Conservation (phyloP, 2,113 vertebrate genomes). For the Polypterus bichir region DNA sequence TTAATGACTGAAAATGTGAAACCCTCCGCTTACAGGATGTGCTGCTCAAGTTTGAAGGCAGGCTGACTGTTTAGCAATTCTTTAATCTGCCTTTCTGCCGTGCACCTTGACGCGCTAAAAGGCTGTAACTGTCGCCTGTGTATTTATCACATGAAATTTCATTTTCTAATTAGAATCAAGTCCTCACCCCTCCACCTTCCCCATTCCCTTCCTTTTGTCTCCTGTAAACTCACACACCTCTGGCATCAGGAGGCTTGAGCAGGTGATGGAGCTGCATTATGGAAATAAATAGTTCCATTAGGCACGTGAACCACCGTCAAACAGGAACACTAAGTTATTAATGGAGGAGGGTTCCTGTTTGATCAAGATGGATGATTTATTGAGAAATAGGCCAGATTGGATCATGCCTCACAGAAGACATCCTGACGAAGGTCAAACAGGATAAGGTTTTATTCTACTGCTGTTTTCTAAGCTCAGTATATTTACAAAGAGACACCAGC, state of each 20-base stretch:
- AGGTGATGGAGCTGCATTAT: constrained; percentile 38
- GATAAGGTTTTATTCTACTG: background rate
- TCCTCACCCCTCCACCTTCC: constrained; percentile 11
- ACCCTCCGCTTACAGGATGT: too few relatives aligned
- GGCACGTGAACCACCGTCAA: constrained; percentile 38
- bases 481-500: too few relatives aligned
- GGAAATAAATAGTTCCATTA: constrained; percentile 54
- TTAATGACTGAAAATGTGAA: too few relatives aligned
- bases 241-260: constrained; percentile 12
- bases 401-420: constrained; percentile 16
- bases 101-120: constrained; percentile 35
- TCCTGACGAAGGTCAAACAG: constrained; percentile 30
- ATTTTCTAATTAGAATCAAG: constrained; percentile 44
- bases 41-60: constrained; percentile 15
- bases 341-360: constrained; percentile 33
- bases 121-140: constrained; percentile 34
- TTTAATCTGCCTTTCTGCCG: constrained; percentile 40
- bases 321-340: constrained; percentile 31
- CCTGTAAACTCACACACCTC: constrained; percentile 5
- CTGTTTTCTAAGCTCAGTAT: too few relatives aligned
- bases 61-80: constrained; percentile 37
- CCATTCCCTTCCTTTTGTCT: background rate
- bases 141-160: constrained; percentile 43
- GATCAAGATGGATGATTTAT: constrained; percentile 46
- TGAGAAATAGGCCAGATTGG: constrained; percentile 24